Conservation (phyloP, 2,888 invertebrate genomes). For the Abrostola triplasia region DNA sequence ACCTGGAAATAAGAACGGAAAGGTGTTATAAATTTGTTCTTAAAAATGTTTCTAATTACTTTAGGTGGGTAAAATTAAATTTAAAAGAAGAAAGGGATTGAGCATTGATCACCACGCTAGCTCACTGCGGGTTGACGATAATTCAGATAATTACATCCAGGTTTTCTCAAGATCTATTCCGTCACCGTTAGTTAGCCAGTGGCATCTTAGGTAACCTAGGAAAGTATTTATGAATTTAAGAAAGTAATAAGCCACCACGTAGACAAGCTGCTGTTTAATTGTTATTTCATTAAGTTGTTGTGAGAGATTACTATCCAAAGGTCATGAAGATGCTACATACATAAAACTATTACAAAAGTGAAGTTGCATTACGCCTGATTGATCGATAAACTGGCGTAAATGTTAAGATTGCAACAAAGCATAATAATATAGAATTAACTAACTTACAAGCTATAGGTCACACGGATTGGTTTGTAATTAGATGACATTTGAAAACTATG, state of each 20-base stretch:
- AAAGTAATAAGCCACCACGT: too few species aligned
- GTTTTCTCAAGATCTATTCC: too few species aligned
- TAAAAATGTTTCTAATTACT: background rate
- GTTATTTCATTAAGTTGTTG: too few species aligned
- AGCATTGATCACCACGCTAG: too few species aligned
- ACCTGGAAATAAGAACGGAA: conserved; percentile 69
- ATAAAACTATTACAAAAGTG: conserved; percentile 3
- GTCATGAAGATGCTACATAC: background rate
- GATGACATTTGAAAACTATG: conserved; percentile 24
- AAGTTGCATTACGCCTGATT: background rate
- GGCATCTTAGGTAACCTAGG: too few species aligned
- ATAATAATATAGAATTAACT: conserved; percentile 8
- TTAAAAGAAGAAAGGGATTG: too few species aligned
- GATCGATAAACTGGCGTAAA: conserved; percentile 21
- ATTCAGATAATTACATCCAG: too few species aligned
- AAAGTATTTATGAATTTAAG: too few species aligned
- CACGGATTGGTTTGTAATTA: conserved; percentile 21
- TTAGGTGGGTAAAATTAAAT: too few species aligned
- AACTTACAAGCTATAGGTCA: conserved; percentile 6
- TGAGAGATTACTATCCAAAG: background rate
- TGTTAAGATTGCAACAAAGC: conserved; percentile 31
- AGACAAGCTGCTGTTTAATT: too few species aligned
- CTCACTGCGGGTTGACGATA: too few species aligned
- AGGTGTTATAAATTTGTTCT: background rate
- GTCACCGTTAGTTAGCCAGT: too few species aligned